A percentile compares a stretch with the other conserved stretches of the same genome.
These are phyloP conservation scores for Acronicta alni DNA, from an alignment of 2,888 invertebrate species.

Conservation along the genomic window DNA sequence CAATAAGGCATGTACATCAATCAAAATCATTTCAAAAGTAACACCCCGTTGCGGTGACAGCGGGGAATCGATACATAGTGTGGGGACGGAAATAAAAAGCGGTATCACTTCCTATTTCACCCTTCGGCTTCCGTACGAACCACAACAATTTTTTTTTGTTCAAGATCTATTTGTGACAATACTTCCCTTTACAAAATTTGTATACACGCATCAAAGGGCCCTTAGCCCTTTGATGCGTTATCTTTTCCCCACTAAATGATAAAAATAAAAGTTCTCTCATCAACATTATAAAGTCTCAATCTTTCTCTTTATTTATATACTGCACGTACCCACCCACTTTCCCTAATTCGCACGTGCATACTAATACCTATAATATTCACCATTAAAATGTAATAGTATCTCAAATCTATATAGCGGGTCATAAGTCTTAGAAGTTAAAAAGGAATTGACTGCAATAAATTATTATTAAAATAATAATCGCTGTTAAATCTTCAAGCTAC, in stretches of 20 bases:
- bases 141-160: conserved; percentile 55
- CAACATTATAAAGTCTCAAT: conserved; percentile 29
- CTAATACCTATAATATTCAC: conserved; percentile 22
- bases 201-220: conserved; percentile 2
- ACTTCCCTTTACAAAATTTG: conserved; percentile 30
- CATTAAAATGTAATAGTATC: conserved; percentile 30
- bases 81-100: conserved; percentile 82
- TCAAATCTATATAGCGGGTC: conserved; percentile 22
- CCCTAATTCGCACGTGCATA: conserved; percentile 49
- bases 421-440: conserved; percentile 29
- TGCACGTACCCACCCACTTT: conserved; percentile 33
- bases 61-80: conserved; percentile 76
- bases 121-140: conserved; percentile 71
- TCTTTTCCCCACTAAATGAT: conserved; percentile 19
- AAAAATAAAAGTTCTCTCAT: conserved; percentile 28
- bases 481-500: conserved; percentile 41
- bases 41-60: conserved; percentile 78
- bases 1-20: conserved; percentile 76
- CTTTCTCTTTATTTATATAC: conserved; percentile 15
- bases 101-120: conserved; percentile 82
- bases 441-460: conserved; percentile 32
- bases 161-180: conserved; percentile 51
- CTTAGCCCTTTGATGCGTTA: conserved; percentile 2
- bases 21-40: conserved; percentile 76
- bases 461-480: conserved; percentile 47